Conservation (phyloP, 1,140 invertebrate genomes). For the Trissolcus basalis region DNA sequence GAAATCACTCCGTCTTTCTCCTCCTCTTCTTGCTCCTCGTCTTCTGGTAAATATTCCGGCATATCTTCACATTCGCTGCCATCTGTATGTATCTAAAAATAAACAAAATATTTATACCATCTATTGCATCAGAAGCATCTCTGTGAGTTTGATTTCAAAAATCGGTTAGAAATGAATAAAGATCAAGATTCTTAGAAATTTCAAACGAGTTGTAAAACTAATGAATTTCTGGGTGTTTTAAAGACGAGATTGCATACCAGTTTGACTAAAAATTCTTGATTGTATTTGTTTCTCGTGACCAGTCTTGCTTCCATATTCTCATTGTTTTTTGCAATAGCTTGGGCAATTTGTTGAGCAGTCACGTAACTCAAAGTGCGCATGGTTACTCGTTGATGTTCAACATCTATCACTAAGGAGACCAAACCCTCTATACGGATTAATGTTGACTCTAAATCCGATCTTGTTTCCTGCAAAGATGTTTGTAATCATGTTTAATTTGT, state of each 20-base stretch:
- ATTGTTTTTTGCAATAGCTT: constrained; percentile 72
- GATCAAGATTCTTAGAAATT: no score
- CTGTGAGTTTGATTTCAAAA: no score
- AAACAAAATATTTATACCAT: no score
- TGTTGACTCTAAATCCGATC: constrained; percentile 71
- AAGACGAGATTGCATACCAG: constrained; percentile 16
- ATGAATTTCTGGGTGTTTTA: no score
- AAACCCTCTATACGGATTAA: constrained; percentile 74
- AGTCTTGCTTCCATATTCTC: constrained; percentile 73
- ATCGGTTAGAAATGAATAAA: no score
- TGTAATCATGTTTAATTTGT: no score
- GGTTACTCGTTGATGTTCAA: constrained; percentile 75
- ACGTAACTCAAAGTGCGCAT: constrained; percentile 73
- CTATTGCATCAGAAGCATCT: no score
- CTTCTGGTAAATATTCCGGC: constrained; percentile 74
- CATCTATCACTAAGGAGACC: constrained; percentile 74
- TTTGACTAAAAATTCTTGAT: constrained; percentile 74
- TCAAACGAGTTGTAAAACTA: no score
- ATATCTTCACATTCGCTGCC: constrained; percentile 68
- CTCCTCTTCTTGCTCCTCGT: constrained; percentile 71
- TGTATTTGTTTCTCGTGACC: constrained; percentile 75
- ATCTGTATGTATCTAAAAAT: constrained; percentile 66
- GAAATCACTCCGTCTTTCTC: constrained; percentile 73
- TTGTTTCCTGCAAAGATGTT: constrained; percentile 68
- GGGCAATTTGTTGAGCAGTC: constrained; percentile 72